Evolutionary conservation across 2,797 vertebrate genomes (phyloP), one percentile per base, ranked within the genome.

Genomic region (Numenius phaeopus): DNA sequence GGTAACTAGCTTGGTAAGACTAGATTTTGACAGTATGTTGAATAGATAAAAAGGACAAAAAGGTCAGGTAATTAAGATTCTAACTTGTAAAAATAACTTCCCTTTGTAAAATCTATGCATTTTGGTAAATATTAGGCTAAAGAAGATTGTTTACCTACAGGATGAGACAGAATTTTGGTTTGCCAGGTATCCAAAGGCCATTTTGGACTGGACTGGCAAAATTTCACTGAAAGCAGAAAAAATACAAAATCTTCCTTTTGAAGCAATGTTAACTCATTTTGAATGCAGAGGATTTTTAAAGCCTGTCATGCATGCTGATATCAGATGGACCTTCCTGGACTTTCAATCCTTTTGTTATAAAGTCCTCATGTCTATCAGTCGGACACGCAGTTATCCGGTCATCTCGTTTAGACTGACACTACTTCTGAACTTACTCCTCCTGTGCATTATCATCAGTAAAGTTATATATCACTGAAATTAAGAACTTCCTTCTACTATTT

Each of bases 321-420:
- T 14, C n/a, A 58, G 71, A 87, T 91, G 55, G 54, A 79, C 54
- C 47, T 94, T 85, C 32, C 52, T 40, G 14, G 62, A 90, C 47
- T 87, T 97, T 92, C 75, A 91, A 18, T 72, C 75, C 58, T 87
- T 94, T 88, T 77, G 49, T 91, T 93, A 93, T 47, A 72, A 84
- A 52, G 77, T 86, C 57, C 29, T 70, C 65, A 78, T 54, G 46
- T 66, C 83, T 94, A 59, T 78, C 75, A 92, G 84, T 55, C 1
- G 1, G 54, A 83, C 15, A 79, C 10, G 1, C 23, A 14, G 46
- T 89, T 82, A 44, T 78, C 76, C 93, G 49, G 32, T 65, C 67
- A 93, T 64, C 58, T 90, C 58, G 50, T 75, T 96, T 89, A 93
- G 93, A 94, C 30, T 67, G 34, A 95, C 46, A 54, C 4, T 83